These are phyloP conservation scores for Cnemophilus loriae DNA, from an alignment of 2,113 vertebrate species.

Conservation along the genomic window DNA sequence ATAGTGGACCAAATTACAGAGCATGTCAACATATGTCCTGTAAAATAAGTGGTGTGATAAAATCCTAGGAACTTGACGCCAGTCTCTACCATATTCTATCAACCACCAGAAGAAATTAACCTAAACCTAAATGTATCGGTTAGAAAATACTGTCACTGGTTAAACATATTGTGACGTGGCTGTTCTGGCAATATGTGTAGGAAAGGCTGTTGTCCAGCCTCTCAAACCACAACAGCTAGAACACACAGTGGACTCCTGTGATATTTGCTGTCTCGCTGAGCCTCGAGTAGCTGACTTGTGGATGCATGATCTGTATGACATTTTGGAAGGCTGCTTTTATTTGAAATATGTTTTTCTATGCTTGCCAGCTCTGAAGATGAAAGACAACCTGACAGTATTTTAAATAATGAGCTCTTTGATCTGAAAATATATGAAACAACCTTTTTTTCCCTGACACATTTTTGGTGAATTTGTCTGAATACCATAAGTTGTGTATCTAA, in stretches of 20 bases:
- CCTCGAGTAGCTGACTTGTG: not conserved
- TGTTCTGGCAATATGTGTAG: not conserved
- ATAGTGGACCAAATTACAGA: not conserved
- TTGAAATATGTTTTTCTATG: not conserved
- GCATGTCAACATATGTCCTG: not conserved
- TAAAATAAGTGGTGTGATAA: not conserved
- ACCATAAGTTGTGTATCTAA: constrained; percentile 4
- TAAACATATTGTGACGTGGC: not conserved
- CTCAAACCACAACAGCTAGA: not conserved
- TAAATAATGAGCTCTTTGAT: constrained; percentile 22
- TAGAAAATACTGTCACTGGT: not conserved
- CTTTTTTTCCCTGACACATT: not conserved
- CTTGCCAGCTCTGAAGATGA: constrained; percentile 30
- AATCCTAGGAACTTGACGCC: not conserved
- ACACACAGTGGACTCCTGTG: not conserved
- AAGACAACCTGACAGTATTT: constrained; percentile 12
- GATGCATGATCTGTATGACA: constrained; percentile 5
- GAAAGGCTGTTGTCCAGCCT: not conserved
- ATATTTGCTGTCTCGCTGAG: not conserved
- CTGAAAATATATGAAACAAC: not conserved
- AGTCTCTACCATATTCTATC: not conserved
- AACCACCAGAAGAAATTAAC: not conserved
- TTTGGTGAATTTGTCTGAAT: constrained; percentile 40
- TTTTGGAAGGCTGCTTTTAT: constrained; percentile 47
- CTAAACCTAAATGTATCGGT: not conserved